phyloP scores from a whole-genome alignment of 2,888 invertebrate genomes.

The Ormyrus labotus region DNA sequence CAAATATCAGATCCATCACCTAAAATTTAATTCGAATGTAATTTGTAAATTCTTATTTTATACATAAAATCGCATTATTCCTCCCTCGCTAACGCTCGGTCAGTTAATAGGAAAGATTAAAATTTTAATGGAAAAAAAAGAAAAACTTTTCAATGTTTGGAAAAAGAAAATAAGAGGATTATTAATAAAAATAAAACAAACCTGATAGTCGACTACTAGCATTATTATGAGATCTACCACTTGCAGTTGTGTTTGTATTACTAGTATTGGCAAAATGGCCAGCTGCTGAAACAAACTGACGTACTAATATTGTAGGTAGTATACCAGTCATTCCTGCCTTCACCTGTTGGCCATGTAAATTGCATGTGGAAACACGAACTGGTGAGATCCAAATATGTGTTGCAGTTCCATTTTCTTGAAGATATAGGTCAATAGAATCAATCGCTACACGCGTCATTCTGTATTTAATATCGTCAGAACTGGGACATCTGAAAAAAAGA shows the following conservation, averaged over 20 bases:
- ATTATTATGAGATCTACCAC: conserved; percentile 79
- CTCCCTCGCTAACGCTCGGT: not conserved
- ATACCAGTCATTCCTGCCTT: conserved; percentile 92
- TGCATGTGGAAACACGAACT: conserved; percentile 91
- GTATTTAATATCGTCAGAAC: conserved; percentile 85
- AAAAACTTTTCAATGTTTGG: no score
- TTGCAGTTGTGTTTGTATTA: conserved; percentile 83
- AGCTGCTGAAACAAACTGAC: conserved; percentile 82
- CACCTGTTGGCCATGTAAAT: conserved; percentile 95
- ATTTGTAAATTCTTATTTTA: not conserved
- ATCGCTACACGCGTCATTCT: conserved; percentile 92
- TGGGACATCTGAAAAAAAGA: conserved; percentile 67
- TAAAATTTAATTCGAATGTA: conserved; percentile 51
- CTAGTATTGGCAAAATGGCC: conserved; percentile 77
- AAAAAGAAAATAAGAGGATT: not conserved
- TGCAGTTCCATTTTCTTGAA: conserved; percentile 93
- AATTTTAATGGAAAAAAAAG: not conserved
- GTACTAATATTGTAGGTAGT: conserved; percentile 84
- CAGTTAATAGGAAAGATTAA: not conserved
- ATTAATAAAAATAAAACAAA: conserved; percentile 44
- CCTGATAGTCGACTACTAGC: conserved; percentile 76
- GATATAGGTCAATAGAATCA: conserved; percentile 92
- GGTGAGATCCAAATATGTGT: conserved; percentile 93
- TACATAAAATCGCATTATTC: not conserved
- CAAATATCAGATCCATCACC: conserved; percentile 83